A percentile compares a stretch with the other conserved stretches of the same genome.
phyloP scores from a whole-genome alignment of 2,888 invertebrate species.

The Coenonympha glycerion region DNA sequence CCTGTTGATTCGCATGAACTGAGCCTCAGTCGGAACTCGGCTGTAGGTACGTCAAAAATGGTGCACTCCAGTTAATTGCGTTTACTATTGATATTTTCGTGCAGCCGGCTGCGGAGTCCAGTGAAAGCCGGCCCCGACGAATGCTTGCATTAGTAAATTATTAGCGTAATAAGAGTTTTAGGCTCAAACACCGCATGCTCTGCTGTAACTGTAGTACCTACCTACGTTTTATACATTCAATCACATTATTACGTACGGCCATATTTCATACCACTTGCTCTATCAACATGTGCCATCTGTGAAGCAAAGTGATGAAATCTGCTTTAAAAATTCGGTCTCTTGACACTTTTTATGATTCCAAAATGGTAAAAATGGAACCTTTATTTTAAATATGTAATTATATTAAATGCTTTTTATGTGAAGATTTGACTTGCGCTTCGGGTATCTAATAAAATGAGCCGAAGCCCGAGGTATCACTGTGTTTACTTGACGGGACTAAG shows the following conservation, averaged over 20 bases:
- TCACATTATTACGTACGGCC: too few species aligned
- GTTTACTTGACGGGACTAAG: constrained; percentile 35
- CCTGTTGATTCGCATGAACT: constrained; percentile 15
- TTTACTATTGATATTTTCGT: constrained; percentile 65
- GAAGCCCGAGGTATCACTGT: constrained; percentile 31
- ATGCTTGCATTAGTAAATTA: constrained; percentile 35
- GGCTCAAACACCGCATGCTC: constrained; percentile 4
- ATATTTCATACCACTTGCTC: too few species aligned
- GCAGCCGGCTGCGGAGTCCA: constrained; percentile 34
- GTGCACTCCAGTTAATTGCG: constrained; percentile 64
- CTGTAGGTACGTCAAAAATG: constrained; percentile 58
- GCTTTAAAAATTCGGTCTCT: too few species aligned
- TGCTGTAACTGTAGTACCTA: not conserved
- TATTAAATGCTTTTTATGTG: not conserved
- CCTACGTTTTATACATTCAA: not conserved
- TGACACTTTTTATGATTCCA: too few species aligned
- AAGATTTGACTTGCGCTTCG: not conserved
- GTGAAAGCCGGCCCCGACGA: constrained; percentile 41
- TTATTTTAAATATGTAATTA: too few species aligned
- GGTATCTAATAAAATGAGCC: constrained; percentile 65
- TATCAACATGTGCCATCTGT: too few species aligned
- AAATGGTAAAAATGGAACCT: too few species aligned
- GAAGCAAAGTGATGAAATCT: too few species aligned
- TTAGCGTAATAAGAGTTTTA: constrained; percentile 33
- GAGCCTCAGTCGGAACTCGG: constrained; percentile 41